These are phyloP conservation scores for Antheraea pernyi DNA, from an alignment of 1,140 invertebrate species.

Conservation along the genomic window DNA sequence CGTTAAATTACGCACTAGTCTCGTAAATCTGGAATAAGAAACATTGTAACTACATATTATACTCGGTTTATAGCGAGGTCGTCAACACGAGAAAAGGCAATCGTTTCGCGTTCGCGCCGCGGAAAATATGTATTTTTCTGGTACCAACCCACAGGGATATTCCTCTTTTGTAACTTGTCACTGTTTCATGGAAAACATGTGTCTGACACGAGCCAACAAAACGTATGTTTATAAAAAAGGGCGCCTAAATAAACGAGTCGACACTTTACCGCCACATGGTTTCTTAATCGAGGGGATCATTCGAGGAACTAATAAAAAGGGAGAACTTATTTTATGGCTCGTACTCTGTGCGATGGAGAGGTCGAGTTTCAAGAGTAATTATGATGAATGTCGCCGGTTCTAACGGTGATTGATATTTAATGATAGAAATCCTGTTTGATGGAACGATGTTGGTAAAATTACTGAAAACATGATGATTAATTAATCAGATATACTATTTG, in stretches of 20 bases:
- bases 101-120: constrained; percentile 20
- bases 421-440: constrained; percentile 1
- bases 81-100: constrained; percentile 45
- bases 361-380: background rate
- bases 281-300: constrained; percentile 22
- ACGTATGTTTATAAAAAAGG: constrained; percentile 45
- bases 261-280: constrained; percentile 28
- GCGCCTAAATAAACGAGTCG: constrained; percentile 32
- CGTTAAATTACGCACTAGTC: constrained; percentile 3
- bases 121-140: constrained; percentile 12
- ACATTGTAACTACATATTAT: background rate
- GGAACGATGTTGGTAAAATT: background rate
- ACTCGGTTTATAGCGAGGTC: constrained; percentile 27
- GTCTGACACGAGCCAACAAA: constrained; percentile 37
- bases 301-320: constrained; percentile 5
- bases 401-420: constrained; percentile 1
- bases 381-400: background rate
- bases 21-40: background rate
- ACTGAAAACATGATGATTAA: background rate
- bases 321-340: constrained; percentile 1
- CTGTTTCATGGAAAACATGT: constrained; percentile 43
- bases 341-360: background rate
- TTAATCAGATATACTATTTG: background rate
- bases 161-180: constrained; percentile 42
- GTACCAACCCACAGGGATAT: constrained; percentile 34